Evolutionary conservation across 2,113 vertebrate species (phyloP).

Genomic region (Lasiurus cinereus): DNA sequence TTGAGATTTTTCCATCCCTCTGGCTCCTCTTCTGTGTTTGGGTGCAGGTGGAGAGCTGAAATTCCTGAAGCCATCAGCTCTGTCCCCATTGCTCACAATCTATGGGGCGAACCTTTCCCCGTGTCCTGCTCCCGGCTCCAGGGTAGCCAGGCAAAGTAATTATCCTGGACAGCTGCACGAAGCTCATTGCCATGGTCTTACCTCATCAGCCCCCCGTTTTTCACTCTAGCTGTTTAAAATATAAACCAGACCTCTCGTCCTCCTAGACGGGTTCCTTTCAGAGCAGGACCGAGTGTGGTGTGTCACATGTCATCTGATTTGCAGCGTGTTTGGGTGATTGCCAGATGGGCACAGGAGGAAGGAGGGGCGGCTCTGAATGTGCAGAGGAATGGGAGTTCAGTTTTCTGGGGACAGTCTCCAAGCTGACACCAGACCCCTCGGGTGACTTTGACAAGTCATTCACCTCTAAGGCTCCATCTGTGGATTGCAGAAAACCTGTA

Average conservation of each 20-base stretch:
- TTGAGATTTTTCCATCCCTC: not conserved
- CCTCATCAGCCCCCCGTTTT: conserved; percentile 50
- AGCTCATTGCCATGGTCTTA: conserved; percentile 55
- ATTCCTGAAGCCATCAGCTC: not conserved
- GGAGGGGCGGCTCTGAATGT: not conserved
- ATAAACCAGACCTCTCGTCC: conserved; percentile 73
- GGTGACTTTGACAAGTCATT: conserved; percentile 59
- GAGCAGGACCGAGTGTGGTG: not conserved
- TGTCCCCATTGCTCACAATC: not conserved
- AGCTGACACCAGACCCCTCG: conserved; percentile 14
- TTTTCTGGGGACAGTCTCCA: conserved; percentile 48
- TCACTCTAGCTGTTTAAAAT: conserved; percentile 66
- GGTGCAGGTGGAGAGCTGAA: not conserved
- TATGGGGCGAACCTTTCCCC: not conserved
- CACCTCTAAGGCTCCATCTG: conserved; percentile 34
- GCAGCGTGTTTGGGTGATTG: conserved; percentile 59
- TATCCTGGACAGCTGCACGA: conserved; percentile 31
- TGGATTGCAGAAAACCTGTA: not conserved
- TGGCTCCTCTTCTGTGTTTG: not conserved
- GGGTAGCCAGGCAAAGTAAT: conserved; percentile 23
- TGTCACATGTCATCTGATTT: conserved; percentile 79
- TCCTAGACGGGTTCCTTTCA: conserved; percentile 9
- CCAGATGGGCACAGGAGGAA: conserved; percentile 55
- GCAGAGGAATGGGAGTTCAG: not conserved
- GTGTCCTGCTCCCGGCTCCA: not conserved